A percentile compares a stretch with the other conserved stretches of the same genome.
phyloP scores from a whole-genome alignment of 2,888 invertebrate genomes.

The Nephrotoma flavescens region DNA sequence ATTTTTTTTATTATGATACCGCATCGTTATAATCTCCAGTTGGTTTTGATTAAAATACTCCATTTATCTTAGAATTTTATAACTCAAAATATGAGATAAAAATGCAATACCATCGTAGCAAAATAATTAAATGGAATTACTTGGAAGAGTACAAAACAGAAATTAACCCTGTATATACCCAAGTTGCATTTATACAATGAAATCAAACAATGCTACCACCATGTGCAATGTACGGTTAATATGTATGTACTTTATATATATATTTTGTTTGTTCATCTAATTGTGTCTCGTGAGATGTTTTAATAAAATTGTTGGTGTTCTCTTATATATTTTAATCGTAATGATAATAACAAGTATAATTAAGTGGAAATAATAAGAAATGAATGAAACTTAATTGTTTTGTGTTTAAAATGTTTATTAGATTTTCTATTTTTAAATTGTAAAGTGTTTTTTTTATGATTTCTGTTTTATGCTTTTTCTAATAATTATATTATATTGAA shows the following conservation, averaged over 20 bases:
- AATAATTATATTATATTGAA: background rate
- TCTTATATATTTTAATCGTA: background rate
- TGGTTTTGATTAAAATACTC: background rate
- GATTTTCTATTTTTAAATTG: background rate
- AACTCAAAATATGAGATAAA: background rate
- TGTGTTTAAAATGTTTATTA: background rate
- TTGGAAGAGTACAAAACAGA: background rate
- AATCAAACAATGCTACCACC: background rate
- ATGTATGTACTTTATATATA: background rate
- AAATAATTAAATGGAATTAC: background rate
- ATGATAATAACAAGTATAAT: background rate
- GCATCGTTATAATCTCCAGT: background rate
- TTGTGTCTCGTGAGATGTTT: background rate
- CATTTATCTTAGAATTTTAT: background rate
- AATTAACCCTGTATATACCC: background rate
- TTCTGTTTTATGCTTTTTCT: background rate
- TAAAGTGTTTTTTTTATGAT: background rate
- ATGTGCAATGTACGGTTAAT: background rate
- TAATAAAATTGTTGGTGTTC: background rate
- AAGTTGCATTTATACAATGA: background rate
- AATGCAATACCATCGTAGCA: background rate
- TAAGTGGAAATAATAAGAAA: background rate
- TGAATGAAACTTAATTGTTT: background rate
- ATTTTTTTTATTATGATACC: background rate
- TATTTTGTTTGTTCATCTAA: background rate